phyloP scores from a whole-genome alignment of 92 coral and sea anemone species.

The Heliopora coerulea region DNA sequence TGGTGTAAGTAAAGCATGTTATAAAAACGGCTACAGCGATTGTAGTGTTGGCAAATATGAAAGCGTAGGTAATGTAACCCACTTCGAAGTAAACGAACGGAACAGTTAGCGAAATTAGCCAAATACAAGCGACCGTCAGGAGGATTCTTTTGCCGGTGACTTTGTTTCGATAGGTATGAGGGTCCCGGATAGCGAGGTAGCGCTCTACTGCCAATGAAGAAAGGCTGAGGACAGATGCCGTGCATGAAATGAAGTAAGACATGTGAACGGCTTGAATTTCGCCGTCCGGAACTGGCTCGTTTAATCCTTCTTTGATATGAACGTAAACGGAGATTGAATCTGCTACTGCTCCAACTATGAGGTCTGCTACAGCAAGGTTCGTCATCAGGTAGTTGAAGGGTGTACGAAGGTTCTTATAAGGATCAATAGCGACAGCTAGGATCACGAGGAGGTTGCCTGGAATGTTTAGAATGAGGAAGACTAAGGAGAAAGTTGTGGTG shows the following conservation, averaged over 20 bases:
- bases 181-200: slow-evolving; percentile 72
- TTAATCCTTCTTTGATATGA: slow-evolving; percentile 72
- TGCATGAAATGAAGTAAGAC: slow-evolving; percentile 62
- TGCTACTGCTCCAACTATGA: slow-evolving; percentile 70
- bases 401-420: slow-evolving; percentile 68
- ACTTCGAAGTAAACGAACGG: slow-evolving; percentile 69
- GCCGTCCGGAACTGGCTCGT: slow-evolving; percentile 21
- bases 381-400: slow-evolving; percentile 81
- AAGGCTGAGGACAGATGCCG: slow-evolving; percentile 84
- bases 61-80: slow-evolving; percentile 71
- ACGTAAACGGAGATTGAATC: slow-evolving; percentile 68
- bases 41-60: slow-evolving; percentile 47
- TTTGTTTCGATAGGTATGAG: slow-evolving; percentile 66
- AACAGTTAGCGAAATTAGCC: slow-evolving; percentile 68
- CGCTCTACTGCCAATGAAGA: slow-evolving; percentile 86
- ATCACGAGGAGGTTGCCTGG: slow-evolving; percentile 81
- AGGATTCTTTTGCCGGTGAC: slow-evolving; percentile 70
- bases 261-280: slow-evolving; percentile 46
- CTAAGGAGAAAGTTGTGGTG: slow-evolving; percentile 60
- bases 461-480: slow-evolving; percentile 59
- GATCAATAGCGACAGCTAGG: slow-evolving; percentile 74
- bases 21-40: slow-evolving; percentile 2
- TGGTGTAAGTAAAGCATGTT: slow-evolving; percentile 29
- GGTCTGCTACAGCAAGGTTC: slow-evolving; percentile 76
- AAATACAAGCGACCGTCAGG: slow-evolving; percentile 66